Evolutionary conservation across 2,113 vertebrate genomes (phyloP).

Genomic region (Anseranas semipalmata): DNA sequence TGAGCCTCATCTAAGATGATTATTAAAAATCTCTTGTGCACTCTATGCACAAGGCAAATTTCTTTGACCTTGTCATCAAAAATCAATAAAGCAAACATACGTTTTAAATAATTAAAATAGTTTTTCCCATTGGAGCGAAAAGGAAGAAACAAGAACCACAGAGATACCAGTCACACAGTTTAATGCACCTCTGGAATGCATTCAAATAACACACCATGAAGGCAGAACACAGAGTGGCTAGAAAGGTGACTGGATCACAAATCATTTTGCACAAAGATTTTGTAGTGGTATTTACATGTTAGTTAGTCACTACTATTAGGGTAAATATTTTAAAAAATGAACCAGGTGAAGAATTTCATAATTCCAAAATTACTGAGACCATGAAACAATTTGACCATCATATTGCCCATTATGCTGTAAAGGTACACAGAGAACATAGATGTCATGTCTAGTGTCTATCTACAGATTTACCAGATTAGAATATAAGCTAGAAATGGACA

Average conservation of each 20-base stretch:
- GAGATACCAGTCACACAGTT: not conserved
- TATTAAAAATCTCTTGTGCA: not conserved
- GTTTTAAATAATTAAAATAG: not conserved
- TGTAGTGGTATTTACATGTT: not conserved
- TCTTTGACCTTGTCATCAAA: not conserved
- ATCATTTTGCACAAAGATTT: not conserved
- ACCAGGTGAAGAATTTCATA: not conserved
- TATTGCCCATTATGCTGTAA: not conserved
- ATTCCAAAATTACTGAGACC: not conserved
- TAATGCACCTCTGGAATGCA: slow-evolving; percentile 7
- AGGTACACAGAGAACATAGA: not conserved
- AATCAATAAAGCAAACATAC: not conserved
- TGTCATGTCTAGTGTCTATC: not conserved
- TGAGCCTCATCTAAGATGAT: not conserved
- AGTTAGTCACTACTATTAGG: not conserved
- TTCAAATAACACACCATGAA: not conserved
- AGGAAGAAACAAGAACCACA: not conserved
- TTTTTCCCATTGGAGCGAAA: not conserved
- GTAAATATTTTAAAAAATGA: not conserved
- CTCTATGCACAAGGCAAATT: not conserved
- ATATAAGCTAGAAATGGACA: not conserved
- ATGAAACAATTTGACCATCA: not conserved
- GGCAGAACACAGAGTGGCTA: not conserved
- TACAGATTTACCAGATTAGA: not conserved
- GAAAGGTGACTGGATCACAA: not conserved